Evolutionary conservation across 2,888 invertebrate genomes (phyloP).

Genomic region (Thera britannica): DNA sequence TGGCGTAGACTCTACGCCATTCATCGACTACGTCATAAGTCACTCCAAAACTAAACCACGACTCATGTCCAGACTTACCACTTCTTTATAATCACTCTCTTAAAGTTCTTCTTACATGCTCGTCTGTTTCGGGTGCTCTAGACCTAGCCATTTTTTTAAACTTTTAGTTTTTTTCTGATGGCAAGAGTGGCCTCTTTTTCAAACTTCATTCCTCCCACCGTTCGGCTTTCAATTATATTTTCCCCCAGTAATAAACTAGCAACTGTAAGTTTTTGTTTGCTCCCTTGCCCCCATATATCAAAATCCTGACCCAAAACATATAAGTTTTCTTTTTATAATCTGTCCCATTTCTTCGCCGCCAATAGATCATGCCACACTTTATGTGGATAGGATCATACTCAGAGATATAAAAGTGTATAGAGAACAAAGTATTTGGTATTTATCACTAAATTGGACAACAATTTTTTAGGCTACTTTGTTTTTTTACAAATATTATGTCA

Average conservation of each 20-base stretch:
- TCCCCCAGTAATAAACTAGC: constrained; percentile 25
- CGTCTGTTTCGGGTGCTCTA: no score
- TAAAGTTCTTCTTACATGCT: no score
- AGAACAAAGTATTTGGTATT: constrained; percentile 3
- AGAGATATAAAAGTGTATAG: constrained; percentile 38
- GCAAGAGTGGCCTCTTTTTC: no score
- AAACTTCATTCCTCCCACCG: no score
- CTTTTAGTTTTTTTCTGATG: no score
- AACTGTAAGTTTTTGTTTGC: constrained; percentile 39
- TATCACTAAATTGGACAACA: no score
- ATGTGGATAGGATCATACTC: constrained; percentile 40
- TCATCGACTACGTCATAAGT: not conserved
- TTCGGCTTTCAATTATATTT: constrained; percentile 11
- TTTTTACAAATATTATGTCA: no score
- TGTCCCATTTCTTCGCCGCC: constrained; percentile 38
- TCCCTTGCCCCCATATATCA: constrained; percentile 37
- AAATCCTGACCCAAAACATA: constrained; percentile 34
- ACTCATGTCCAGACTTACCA: no score
- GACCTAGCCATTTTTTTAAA: no score
- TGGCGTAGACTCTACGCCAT: not conserved
- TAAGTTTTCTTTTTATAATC: constrained; percentile 44
- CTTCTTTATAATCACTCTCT: no score
- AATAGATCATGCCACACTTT: constrained; percentile 45
- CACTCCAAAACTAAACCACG: no score
- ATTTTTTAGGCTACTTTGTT: no score